Base-by-base conservation (phyloP, 2,797 vertebrate species). In the Aotus griseimembra region DNA sequence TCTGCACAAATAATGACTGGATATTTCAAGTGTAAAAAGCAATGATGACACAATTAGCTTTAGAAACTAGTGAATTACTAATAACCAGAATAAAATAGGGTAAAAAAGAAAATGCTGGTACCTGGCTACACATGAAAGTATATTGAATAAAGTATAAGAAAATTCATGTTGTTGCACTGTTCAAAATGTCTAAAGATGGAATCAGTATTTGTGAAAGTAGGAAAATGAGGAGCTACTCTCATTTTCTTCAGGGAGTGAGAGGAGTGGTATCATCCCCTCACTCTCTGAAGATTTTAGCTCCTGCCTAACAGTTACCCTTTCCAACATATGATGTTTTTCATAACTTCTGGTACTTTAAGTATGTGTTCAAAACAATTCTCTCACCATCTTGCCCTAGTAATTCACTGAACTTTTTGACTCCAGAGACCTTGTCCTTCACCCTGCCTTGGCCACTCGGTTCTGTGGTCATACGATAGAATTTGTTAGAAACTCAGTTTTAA, bases 1-100 rank as follows among this genome's bases (percentile, higher is more conserved):
- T 97, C 77, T 93, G 92, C 76, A 81, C n/a, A 90, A 89, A 97
- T 83, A 97, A 52, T 96, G 91, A 98, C 81, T 84, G 41, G 22
- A 77, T 98, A 75, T 92, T 98, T 95, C 96, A 96, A 96, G 46
- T 50, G 24, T 90, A 90, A 86, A 97, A 97, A 84, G 70, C 90
- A 97, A 94, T 90, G 90, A 93, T 95, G 96, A 96, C 96, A 98
- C 91, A 95, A 96, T 97, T 98, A 98, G 15, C 48, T 94, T 97
- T 86, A 57, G 48, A 92, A 97, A 13, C 93, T 86, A 93, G 46
- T 90, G 41, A 86, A 88, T 58, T 73, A 75, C 96, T 73, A 2
- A 13, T 10, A 48, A 72, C 2, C 48, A 70, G 33, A 15, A 90
- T 12, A 83, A 72, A 93, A 84, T 9, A 75, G 93, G 30, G 73